Evolutionary conservation across 2,888 invertebrate species (phyloP).

Genomic region (Agrotis segetum): DNA sequence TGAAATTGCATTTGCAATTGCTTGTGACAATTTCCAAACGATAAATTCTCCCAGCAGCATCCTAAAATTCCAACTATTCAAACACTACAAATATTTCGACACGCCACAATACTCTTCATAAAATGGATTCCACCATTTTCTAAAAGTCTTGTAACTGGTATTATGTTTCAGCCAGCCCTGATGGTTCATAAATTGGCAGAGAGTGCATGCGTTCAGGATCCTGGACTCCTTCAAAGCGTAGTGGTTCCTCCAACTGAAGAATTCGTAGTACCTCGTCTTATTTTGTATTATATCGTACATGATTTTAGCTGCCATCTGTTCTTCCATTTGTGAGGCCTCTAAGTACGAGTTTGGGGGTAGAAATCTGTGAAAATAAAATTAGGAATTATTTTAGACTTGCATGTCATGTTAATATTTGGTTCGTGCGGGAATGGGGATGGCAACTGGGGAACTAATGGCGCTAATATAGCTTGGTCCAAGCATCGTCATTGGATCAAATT

Average conservation of each 20-base stretch:
- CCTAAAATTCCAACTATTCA: no score
- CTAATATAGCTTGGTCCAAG: no score
- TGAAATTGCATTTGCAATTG: no score
- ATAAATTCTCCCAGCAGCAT: background rate
- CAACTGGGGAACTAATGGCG: no score
- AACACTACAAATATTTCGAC: constrained; percentile 2
- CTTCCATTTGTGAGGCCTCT: constrained; percentile 68
- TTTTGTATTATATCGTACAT: constrained; percentile 74
- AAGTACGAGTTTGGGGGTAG: constrained; percentile 78
- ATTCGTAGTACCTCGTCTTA: constrained; percentile 73
- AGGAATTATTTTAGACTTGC: background rate
- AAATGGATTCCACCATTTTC: constrained; percentile 80
- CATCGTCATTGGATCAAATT: no score
- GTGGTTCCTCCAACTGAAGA: constrained; percentile 80
- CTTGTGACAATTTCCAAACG: no score
- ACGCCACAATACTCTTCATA: constrained; percentile 67
- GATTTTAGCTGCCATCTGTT: constrained; percentile 68
- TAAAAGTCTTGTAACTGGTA: constrained; percentile 67
- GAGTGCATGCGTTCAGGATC: constrained; percentile 73
- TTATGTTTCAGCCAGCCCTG: constrained; percentile 68
- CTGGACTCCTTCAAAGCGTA: constrained; percentile 70
- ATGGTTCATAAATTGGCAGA: constrained; percentile 77
- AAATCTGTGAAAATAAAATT: constrained; percentile 66
- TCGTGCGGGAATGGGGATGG: no score
- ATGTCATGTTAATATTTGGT: no score